phyloP scores from a whole-genome alignment of 1,140 invertebrate species.

The Diploscapter pachys region DNA sequence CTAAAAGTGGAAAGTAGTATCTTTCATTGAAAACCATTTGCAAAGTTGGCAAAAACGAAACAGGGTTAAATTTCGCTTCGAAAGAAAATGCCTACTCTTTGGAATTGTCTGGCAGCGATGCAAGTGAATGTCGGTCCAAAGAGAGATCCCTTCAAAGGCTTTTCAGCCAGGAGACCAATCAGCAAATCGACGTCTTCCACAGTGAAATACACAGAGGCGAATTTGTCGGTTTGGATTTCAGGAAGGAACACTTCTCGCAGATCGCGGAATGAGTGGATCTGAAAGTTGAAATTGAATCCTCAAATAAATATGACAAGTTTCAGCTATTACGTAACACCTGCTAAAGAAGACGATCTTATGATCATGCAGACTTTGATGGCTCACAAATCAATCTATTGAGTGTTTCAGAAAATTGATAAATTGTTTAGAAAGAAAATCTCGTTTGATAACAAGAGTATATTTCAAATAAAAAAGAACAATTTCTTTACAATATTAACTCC shows the following conservation, averaged over 20 bases:
- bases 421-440: too few relatives aligned
- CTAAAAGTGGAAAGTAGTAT: conserved; percentile 18
- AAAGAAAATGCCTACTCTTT: conserved; percentile 54
- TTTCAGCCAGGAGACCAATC: conserved; percentile 75
- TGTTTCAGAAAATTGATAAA: too few relatives aligned
- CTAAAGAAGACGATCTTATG: too few relatives aligned
- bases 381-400: too few relatives aligned
- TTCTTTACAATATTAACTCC: background rate
- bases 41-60: conserved; percentile 6
- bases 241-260: conserved; percentile 35
- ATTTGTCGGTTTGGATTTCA: conserved; percentile 28
- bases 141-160: conserved; percentile 66
- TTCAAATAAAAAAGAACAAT: background rate
- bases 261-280: conserved; percentile 44
- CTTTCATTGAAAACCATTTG: conserved; percentile 25
- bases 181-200: conserved; percentile 74
- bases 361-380: too few relatives aligned
- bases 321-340: too few relatives aligned
- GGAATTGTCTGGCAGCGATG: conserved; percentile 79
- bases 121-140: conserved; percentile 82
- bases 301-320: background rate
- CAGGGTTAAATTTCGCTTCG: background rate
- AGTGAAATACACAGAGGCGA: conserved; percentile 20
- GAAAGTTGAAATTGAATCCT: background rate
- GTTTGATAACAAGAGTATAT: background rate